A percentile compares a stretch with the other conserved stretches of the same genome.
phyloP scores from a whole-genome alignment of 2,797 vertebrate species.

The Apodemus agrarius region DNA sequence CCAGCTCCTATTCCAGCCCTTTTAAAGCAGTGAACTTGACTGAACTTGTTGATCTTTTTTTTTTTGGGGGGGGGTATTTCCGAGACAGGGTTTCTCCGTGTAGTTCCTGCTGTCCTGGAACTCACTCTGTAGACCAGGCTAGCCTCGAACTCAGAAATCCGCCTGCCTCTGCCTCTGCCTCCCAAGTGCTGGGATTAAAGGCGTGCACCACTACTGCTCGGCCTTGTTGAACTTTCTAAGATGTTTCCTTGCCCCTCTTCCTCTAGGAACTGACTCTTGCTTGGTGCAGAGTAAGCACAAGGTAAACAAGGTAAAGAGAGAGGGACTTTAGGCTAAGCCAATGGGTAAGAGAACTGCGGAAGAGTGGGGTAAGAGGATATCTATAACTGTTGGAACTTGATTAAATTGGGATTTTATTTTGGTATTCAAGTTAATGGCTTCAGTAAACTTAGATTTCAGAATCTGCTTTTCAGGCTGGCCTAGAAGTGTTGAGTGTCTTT shows the following conservation, averaged over 20 bases:
- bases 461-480: constrained; percentile 16
- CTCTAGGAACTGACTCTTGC: constrained; percentile 4
- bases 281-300: not conserved
- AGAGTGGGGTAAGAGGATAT: not conserved
- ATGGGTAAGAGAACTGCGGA: not conserved
- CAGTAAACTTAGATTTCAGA: constrained; percentile 9
- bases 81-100: no score
- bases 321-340: constrained; percentile 5
- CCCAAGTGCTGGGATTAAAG: no score
- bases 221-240: not conserved
- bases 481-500: constrained; percentile 7
- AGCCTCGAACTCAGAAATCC: no score
- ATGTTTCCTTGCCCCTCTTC: not conserved
- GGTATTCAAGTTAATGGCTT: not conserved
- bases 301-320: not conserved
- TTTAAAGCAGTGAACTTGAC: constrained; percentile 18
- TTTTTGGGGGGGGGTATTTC: no score
- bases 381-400: not conserved
- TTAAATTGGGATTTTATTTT: constrained; percentile 55
- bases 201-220: no score
- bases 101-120: no score
- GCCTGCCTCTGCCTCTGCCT: no score
- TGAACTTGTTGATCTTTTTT: not conserved
- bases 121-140: no score
- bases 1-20: not conserved